A percentile compares a stretch with the other conserved stretches of the same genome.
Conservation (phyloP, 2,113 vertebrate genomes). For the Strigops habroptila region DNA sequence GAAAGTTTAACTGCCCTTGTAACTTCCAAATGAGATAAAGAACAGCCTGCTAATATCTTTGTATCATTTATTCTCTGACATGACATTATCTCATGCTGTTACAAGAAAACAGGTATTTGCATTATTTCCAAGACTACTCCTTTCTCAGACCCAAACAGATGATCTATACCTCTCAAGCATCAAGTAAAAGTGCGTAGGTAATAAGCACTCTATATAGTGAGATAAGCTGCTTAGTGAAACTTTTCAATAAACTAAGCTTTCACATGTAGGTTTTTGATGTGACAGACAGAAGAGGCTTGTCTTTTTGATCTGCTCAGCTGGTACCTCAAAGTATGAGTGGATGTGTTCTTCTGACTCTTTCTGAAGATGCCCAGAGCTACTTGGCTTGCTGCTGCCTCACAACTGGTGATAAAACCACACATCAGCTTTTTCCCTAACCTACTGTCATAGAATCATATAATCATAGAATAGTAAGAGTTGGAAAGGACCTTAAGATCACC, state of each 20-base stretch:
- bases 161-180: neutral
- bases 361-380: neutral
- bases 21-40: neutral
- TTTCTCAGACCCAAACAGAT: neutral
- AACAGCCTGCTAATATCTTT: neutral
- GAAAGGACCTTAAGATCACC: too few species aligned
- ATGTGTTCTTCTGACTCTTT: neutral
- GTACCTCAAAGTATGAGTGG: neutral
- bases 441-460: too few species aligned
- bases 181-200: neutral
- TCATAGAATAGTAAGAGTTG: too few species aligned
- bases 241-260: neutral
- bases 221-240: neutral
- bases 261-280: neutral
- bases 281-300: neutral
- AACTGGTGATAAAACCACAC: neutral
- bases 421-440: neutral
- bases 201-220: neutral
- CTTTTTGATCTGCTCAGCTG: neutral
- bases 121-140: neutral
- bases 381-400: neutral
- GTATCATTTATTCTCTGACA: neutral
- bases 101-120: neutral
- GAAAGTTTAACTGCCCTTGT: neutral
- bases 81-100: neutral